Conservation (phyloP, 2,888 invertebrate genomes). For the Matsumyia berberina region DNA sequence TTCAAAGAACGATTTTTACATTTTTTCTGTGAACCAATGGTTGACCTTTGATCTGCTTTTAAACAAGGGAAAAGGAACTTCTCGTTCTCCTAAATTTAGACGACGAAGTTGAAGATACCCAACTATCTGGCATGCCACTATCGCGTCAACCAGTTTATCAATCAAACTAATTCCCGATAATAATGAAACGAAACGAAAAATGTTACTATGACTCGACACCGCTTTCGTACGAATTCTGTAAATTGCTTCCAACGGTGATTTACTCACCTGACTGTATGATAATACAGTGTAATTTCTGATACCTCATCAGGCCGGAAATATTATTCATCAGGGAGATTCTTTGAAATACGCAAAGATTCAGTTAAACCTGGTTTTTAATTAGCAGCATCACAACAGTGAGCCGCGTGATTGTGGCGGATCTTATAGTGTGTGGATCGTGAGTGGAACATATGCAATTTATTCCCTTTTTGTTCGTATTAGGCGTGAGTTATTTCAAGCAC, state of each 20-base stretch:
- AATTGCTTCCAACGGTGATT: slow-evolving; percentile 15
- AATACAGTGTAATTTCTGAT: slow-evolving; percentile 42
- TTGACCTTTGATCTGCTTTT: slow-evolving; percentile 37
- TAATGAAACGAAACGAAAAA: slow-evolving; percentile 9
- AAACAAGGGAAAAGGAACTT: background rate
- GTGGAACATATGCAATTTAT: slow-evolving; percentile 53
- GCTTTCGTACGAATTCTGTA: slow-evolving; percentile 45
- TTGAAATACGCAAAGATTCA: slow-evolving; percentile 47
- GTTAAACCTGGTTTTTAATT: slow-evolving; percentile 26
- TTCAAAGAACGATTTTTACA: background rate
- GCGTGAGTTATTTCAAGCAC: slow-evolving; percentile 32
- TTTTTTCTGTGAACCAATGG: background rate
- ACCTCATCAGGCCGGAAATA: slow-evolving; percentile 56
- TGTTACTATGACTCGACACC: slow-evolving; percentile 28
- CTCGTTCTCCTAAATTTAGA: background rate
- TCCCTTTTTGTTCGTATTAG: slow-evolving; percentile 8
- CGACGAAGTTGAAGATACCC: background rate
- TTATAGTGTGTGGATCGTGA: background rate
- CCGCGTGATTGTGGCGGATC: slow-evolving; percentile 19
- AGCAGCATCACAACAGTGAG: slow-evolving; percentile 29
- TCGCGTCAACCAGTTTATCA: slow-evolving; percentile 52
- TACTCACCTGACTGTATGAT: slow-evolving; percentile 43
- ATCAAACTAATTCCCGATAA: slow-evolving; percentile 55
- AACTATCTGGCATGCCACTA: slow-evolving; percentile 16
- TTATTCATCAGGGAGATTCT: slow-evolving; percentile 64